Evolutionary conservation across 2,113 vertebrate species (phyloP).

Genomic region (Rhineura floridana): DNA sequence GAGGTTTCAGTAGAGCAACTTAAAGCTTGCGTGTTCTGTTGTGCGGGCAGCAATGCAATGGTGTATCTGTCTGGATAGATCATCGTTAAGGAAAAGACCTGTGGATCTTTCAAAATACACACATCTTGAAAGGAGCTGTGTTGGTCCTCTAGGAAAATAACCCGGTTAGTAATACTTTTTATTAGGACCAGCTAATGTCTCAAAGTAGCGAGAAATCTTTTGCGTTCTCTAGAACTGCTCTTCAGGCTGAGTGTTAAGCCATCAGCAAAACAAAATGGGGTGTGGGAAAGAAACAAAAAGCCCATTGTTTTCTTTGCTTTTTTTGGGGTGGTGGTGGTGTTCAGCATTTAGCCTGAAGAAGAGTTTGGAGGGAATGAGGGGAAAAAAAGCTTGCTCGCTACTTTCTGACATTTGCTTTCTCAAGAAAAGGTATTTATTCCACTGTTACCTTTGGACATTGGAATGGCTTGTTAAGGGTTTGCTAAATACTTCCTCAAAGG

Average conservation of each 20-base stretch:
- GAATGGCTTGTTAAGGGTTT: background rate
- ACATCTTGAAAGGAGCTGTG: background rate
- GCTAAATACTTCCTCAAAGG: background rate
- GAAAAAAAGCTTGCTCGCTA: background rate
- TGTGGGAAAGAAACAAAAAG: background rate
- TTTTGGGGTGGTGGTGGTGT: background rate
- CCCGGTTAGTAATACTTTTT: too few species aligned
- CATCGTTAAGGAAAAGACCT: background rate
- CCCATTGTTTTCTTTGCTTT: background rate
- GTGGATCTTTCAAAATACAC: background rate
- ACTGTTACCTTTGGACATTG: background rate
- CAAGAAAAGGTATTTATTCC: background rate
- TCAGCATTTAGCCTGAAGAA: background rate
- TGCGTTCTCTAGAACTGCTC: background rate
- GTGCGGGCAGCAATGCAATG: background rate
- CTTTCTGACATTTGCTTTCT: background rate
- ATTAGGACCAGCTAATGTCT: background rate
- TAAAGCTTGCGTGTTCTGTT: background rate
- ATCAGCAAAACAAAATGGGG: background rate
- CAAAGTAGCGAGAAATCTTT: background rate
- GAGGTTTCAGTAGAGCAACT: background rate
- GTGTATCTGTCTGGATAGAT: background rate
- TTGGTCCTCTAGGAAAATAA: background rate
- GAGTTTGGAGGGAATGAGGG: background rate
- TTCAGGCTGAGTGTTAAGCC: too few species aligned